Conservation (phyloP, 2,113 vertebrate genomes). For the Alligator sinensis region DNA sequence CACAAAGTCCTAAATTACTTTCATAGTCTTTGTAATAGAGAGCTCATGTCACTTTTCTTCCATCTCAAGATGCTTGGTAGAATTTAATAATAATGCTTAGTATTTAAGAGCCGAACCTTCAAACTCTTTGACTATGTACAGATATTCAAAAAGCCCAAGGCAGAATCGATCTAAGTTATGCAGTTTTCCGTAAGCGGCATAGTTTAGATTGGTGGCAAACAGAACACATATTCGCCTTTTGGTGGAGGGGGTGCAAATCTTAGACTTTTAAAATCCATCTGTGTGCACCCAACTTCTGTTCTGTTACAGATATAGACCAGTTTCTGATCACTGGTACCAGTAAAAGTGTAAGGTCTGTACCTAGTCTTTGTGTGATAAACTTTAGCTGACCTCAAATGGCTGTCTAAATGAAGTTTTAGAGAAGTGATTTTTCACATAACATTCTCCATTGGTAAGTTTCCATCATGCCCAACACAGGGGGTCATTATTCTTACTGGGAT, state of each 20-base stretch:
- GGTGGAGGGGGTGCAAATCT: no score
- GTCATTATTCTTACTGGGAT: slow-evolving; percentile 33
- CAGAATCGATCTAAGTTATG: no score
- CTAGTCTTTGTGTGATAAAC: not conserved
- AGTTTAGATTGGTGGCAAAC: no score
- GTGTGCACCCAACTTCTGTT: no score
- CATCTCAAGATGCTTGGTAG: not conserved
- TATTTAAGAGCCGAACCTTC: not conserved
- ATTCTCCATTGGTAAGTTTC: slow-evolving; percentile 34
- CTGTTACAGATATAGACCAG: no score
- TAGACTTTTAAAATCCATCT: no score
- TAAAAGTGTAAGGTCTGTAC: no score
- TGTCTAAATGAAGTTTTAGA: slow-evolving; percentile 20
- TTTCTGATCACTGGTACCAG: no score
- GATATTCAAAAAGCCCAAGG: no score
- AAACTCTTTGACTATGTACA: not conserved
- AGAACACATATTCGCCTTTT: no score
- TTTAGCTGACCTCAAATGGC: slow-evolving; percentile 56
- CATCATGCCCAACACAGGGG: not conserved
- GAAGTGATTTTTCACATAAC: slow-evolving; percentile 30
- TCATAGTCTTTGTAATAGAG: not conserved
- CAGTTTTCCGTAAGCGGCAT: no score
- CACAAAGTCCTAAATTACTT: no score
- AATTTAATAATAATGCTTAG: slow-evolving; percentile 19
- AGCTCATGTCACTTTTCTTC: not conserved